These are phyloP conservation scores for Tachysurus fulvidraco DNA, from an alignment of 2,113 vertebrate genomes.

Conservation along the genomic window DNA sequence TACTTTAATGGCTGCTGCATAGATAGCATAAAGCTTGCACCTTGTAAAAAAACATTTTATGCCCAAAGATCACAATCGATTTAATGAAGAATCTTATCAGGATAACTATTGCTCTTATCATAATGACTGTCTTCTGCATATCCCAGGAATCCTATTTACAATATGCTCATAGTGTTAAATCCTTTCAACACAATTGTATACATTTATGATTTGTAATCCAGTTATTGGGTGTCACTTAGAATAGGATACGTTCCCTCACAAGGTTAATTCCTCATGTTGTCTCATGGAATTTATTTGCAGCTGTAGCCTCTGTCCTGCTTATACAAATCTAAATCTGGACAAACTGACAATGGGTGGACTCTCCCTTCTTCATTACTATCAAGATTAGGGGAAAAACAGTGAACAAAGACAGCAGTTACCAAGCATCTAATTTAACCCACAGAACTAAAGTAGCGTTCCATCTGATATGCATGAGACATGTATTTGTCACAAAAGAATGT, in stretches of 20 bases:
- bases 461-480: background rate
- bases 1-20: background rate
- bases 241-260: background rate
- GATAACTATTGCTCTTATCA: background rate
- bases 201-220: background rate
- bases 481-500: background rate
- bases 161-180: background rate
- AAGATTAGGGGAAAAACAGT: background rate
- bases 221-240: background rate
- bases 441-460: background rate
- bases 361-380: background rate
- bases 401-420: conserved; percentile 4
- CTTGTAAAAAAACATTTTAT: background rate
- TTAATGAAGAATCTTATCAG: background rate
- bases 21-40: background rate
- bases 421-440: background rate
- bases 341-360: background rate
- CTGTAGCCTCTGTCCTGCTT: background rate
- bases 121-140: background rate
- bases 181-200: background rate
- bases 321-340: background rate
- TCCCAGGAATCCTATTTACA: background rate
- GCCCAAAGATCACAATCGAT: background rate
- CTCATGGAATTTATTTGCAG: background rate
- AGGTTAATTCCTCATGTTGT: background rate